Evolutionary conservation across 2,797 vertebrate species (phyloP), one percentile per base, ranked within the genome.

Genomic region (Cyprinella venusta): DNA sequence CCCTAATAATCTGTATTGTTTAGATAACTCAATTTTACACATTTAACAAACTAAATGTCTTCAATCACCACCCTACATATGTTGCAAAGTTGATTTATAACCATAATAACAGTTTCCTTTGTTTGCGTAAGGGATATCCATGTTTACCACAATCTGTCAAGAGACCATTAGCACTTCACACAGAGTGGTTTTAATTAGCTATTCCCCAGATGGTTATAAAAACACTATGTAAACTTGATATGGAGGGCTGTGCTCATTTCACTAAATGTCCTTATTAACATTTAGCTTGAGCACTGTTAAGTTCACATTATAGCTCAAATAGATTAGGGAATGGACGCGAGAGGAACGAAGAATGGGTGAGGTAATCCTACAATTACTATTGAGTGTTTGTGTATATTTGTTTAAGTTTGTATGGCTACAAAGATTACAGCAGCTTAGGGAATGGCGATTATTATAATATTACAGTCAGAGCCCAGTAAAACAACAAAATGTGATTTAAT

Each of bases 391-490:
- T 82, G 70, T 79, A 83, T 80, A 71, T 83, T 40, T 79, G 84
- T 79, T n/a, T 75, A 33, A 69, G 50, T 85, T 80, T 82, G 84
- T 84, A 88, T 84, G 42, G 80, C 85, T 82, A 88, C 82, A 77
- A 59, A 77, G 79, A 79, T 86, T 83, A 88, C 61, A 76, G 72
- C 72, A 83, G 72, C 61, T 84, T 77, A 72, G 85, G 71, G 85
- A 88, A 85, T 52, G 54, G 50, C 38, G 24, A 74, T 56, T 80
- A 74, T 79, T 63, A 76, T 74, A 87, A 76, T 42, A 56, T 81
- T 90, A 91, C 88, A 86, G 87, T 84, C 82, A 70, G 70, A 64
- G 80, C 69, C 87, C 87, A 77, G 33, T 88, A 89, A 88, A 86
- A 84, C n/a, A 86, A 86, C 68, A 74, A 88, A 85, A 87, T 79